These are phyloP conservation scores for Pimephales promelas DNA, from an alignment of 2,113 vertebrate species.

Conservation along the genomic window DNA sequence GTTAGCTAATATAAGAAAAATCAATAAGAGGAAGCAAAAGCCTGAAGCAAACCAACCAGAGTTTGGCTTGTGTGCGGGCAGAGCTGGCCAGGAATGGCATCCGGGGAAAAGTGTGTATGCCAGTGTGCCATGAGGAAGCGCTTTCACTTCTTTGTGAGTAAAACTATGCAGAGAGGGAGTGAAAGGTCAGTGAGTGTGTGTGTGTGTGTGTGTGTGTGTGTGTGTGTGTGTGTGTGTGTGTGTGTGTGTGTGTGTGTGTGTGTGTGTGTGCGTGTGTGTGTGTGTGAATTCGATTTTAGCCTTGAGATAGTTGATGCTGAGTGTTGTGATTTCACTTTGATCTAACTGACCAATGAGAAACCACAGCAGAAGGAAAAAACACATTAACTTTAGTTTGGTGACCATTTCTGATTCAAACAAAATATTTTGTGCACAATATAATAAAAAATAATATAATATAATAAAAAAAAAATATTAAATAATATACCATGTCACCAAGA, in stretches of 20 bases:
- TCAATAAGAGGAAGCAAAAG: conserved; percentile 43
- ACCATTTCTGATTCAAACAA: conserved; percentile 6
- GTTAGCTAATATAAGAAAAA: conserved; percentile 38
- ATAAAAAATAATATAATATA: no score
- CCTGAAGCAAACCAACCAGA: conserved; percentile 46
- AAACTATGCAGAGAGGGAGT: conserved; percentile 12
- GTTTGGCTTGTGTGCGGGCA: conserved; percentile 36
- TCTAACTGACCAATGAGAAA: conserved; percentile 9
- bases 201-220: conserved; percentile 20
- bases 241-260: conserved; percentile 21
- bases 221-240: neutral
- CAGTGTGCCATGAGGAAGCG: conserved; percentile 40
- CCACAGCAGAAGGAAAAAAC: neutral
- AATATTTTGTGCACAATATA: neutral
- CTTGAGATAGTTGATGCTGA: conserved; percentile 17
- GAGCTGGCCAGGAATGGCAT: conserved; percentile 15
- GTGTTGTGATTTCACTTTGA: conserved; percentile 32
- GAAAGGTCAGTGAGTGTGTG: conserved; percentile 21
- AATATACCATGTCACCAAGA: neutral
- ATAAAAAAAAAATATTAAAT: neutral
- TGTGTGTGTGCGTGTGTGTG: conserved; percentile 21
- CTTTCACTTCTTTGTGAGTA: conserved; percentile 32
- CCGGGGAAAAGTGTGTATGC: conserved; percentile 34
- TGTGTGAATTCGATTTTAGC: conserved; percentile 41
- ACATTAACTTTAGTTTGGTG: conserved; percentile 24